Conservation (phyloP, 2,113 vertebrate species). For the Lepus europaeus region DNA sequence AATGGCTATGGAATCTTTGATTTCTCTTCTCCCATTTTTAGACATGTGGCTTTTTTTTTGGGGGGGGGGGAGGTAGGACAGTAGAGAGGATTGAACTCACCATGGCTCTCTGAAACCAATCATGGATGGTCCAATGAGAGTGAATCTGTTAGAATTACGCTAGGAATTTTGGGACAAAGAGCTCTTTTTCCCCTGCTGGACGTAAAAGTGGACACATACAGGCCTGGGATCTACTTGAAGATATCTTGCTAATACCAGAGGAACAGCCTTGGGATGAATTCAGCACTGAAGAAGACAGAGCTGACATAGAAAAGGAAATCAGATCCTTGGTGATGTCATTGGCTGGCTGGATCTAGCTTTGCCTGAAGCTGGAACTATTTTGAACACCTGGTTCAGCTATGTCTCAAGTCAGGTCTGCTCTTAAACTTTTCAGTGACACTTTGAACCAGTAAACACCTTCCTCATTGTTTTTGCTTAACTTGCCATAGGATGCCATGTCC, state of each 20-base stretch:
- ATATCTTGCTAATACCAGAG: neutral
- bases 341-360: neutral
- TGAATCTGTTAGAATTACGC: neutral
- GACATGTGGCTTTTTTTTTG: neutral
- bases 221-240: neutral
- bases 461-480: neutral
- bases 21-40: neutral
- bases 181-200: neutral
- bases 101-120: neutral
- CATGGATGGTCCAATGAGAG: neutral
- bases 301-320: neutral
- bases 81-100: neutral
- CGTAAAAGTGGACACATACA: neutral
- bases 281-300: neutral
- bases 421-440: neutral
- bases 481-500: neutral
- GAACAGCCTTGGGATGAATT: neutral
- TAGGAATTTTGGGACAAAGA: constrained; percentile 24
- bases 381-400: neutral
- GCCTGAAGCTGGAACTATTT: neutral
- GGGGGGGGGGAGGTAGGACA: too few relatives aligned
- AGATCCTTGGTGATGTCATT: neutral
- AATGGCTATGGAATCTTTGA: neutral
- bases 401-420: neutral
- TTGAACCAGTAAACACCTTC: neutral